Base-by-base conservation (phyloP, 2,797 vertebrate species). In the Coranthus polyacanthus region DNA sequence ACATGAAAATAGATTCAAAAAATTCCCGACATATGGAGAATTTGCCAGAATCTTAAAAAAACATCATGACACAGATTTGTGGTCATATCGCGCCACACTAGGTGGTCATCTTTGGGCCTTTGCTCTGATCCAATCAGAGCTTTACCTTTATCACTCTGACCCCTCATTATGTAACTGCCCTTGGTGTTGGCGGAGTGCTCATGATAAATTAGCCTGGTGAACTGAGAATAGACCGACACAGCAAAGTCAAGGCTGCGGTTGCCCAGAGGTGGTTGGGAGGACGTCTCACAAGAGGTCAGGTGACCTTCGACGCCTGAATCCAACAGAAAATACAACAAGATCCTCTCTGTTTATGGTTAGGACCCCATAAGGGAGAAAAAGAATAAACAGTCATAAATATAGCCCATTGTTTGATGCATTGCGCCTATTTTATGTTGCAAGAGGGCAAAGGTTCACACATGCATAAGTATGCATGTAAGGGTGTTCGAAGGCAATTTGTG, bases 141-240 rank as follows among this genome's bases (percentile, higher is more conserved):
- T 64, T 68, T 62, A 68, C 70, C 75, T 90, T 89, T 83, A 90
- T 84, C 75, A 15, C 32, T 11, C 58, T 84, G 84, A 90, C 88
- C 82, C 63, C 68, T 84, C 83, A 82, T 90, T 89, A 89, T 88
- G 76, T 69, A 73, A 43, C 50, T 74, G 83, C 77, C 85, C 84
- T 78, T 79, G 79, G 77, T 78, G 59, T 84, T 82, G 55, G 78
- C 60, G 63, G 51, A 20, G 54, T 12, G 49, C 67, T 72, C 38
- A n/a, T 89, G 88, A 91, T 92, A 82, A 92, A 93, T 92, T 88
- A 87, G 84, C 57, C 76, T 5, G 21, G 55, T 42, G 74, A 55
- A 46, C 72, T 65, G 82, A 82, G 86, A 84, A 67, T 72, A 79
- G 70, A 62, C 52, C 63, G 20, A 49, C 68, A 7, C 60, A 16